These are phyloP conservation scores for Drosophila meridiana DNA, from an alignment of 2,888 invertebrate genomes.

Conservation along the genomic window DNA sequence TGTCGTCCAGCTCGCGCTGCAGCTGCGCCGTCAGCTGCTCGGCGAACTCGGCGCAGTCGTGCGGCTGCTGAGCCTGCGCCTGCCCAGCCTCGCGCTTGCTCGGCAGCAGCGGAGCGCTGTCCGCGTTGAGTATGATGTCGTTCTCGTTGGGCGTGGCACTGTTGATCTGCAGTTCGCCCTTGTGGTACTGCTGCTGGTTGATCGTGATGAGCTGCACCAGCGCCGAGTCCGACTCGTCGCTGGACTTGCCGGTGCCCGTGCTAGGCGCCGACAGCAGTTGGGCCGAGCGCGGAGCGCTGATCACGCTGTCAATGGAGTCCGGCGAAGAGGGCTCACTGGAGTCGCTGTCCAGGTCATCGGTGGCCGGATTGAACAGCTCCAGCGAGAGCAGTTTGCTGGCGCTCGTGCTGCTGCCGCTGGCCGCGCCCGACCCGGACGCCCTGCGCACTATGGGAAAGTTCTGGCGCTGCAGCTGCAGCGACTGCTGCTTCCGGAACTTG, in stretches of 20 bases:
- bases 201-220: slow-evolving; percentile 50
- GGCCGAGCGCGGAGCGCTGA: slow-evolving; percentile 87
- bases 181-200: slow-evolving; percentile 62
- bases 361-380: slow-evolving; percentile 95
- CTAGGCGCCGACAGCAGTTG: slow-evolving; percentile 42
- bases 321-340: slow-evolving; percentile 93
- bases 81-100: slow-evolving; percentile 51
- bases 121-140: slow-evolving; percentile 80
- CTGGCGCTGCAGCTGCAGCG: slow-evolving; percentile 81
- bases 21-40: slow-evolving; percentile 93
- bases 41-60: slow-evolving; percentile 91
- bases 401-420: slow-evolving; percentile 85
- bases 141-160: slow-evolving; percentile 53
- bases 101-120: slow-evolving; percentile 73
- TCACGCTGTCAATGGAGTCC: slow-evolving; percentile 94
- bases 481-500: slow-evolving; percentile 85
- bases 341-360: slow-evolving; percentile 95
- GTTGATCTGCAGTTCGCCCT: slow-evolving; percentile 71
- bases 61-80: slow-evolving; percentile 81
- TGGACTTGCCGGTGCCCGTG: slow-evolving; percentile 47
- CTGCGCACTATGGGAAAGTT: slow-evolving; percentile 90
- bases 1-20: slow-evolving; percentile 90
- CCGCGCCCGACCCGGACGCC: slow-evolving; percentile 84
- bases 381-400: slow-evolving; percentile 90
- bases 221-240: slow-evolving; percentile 58